Evolutionary conservation across 2,113 vertebrate species (phyloP), one percentile per base, ranked within the genome.

Genomic region (Colistium nudipinnis): DNA sequence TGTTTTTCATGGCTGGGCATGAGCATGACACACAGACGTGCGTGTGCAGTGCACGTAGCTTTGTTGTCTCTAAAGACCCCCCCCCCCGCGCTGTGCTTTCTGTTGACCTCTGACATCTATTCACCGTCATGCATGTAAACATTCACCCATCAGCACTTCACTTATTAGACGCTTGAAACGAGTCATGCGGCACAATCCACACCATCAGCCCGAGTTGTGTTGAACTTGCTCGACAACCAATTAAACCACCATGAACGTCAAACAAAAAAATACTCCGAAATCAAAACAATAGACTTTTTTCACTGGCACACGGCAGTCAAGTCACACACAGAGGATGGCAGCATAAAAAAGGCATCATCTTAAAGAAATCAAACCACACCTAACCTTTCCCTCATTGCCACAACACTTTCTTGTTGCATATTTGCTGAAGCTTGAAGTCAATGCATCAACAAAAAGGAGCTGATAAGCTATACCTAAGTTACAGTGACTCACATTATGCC

Each of bases 81-180:
- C 17, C 66, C 76, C 71, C 30, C 64, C 78, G 70, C 17, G 70
- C 76, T 74, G 78, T 56, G 84, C 69, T 65, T 62, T 72, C 48
- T 35, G 48, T 52, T 80, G 77, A 56, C 62, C 67, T 65, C 45
- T 35, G 47, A 31, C 59, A 17, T 47, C 55, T 31, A 49, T 53
- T 70, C 62, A 49, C 31, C 6, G 55, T 45, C 62, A 35, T 6
- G 49, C 60, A 71, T 44, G 61, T 60, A 74, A 49, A 82, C 51
- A 79, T 44, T 65, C 48, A 52, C 35, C 45, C 80, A 63, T 80
- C 84, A 69, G 70, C 55, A 84, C 68, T 73, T 67, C 64, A 59
- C 70, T 48, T 13, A 31, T 65, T 55, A 72, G 63, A 33, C 5
- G 47, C 17, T 60, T 51, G 10, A 60, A 67, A 61, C 41, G 31